Conservation (phyloP, 2,888 invertebrate species). For the Brenthis ino region DNA sequence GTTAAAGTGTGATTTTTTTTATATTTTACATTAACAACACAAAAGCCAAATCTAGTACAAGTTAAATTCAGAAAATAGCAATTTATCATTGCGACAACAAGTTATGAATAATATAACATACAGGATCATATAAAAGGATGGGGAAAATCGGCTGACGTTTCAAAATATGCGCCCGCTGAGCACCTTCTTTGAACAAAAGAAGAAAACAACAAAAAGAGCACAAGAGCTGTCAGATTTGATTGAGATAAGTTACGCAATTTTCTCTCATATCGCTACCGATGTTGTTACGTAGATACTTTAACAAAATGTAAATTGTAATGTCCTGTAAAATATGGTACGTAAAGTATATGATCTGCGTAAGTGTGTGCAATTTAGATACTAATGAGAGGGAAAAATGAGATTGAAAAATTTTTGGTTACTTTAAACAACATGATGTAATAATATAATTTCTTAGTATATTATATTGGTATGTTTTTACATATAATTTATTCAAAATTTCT, state of each 20-base stretch:
- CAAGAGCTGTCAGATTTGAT: constrained; percentile 40
- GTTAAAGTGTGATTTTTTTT: too few species aligned
- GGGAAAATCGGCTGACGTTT: constrained; percentile 28
- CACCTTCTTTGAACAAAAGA: constrained; percentile 33
- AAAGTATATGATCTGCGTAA: neutral
- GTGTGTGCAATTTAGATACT: neutral
- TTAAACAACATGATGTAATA: too few species aligned
- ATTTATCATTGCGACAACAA: constrained; percentile 12
- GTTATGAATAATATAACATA: constrained; percentile 8
- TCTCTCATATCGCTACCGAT: constrained; percentile 27
- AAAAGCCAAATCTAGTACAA: neutral
- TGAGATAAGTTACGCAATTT: constrained; percentile 42
- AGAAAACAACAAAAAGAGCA: constrained; percentile 40
- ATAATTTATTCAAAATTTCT: too few species aligned
- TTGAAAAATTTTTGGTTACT: neutral
- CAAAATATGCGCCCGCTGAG: constrained; percentile 28
- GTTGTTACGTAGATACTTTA: constrained; percentile 19
- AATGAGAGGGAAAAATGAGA: neutral
- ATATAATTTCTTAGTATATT: too few species aligned
- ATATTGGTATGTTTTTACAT: too few species aligned
- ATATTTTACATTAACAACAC: too few species aligned
- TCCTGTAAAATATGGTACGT: neutral
- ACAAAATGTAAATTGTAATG: constrained; percentile 15
- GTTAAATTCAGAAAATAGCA: constrained; percentile 7
- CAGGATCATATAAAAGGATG: constrained; percentile 12